A percentile compares a stretch with the other conserved stretches of the same genome.
phyloP scores from a whole-genome alignment of 2,113 vertebrate species.

The Ameiurus melas region DNA sequence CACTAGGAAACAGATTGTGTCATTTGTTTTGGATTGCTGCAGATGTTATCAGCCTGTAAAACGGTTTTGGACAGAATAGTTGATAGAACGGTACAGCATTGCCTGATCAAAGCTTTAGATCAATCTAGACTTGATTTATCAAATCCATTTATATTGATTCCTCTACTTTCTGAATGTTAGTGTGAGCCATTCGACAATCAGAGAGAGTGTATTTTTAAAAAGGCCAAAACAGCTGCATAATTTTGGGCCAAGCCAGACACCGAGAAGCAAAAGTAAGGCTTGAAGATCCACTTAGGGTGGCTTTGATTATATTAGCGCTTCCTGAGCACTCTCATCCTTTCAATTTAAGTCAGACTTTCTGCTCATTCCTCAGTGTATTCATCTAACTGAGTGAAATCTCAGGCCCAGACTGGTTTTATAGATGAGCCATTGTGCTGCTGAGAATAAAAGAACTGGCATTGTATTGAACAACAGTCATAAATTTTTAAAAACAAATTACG shows the following conservation, averaged over 20 bases:
- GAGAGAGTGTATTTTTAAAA: conserved; percentile 25
- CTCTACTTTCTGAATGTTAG: conserved; percentile 6
- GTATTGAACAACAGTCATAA: no score
- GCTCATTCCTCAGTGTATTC: conserved; percentile 67
- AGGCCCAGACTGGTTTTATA: background rate
- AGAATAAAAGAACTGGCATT: background rate
- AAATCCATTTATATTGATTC: conserved; percentile 13
- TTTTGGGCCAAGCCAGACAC: conserved; percentile 68
- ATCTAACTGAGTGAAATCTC: conserved; percentile 55
- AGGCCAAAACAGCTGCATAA: conserved; percentile 64
- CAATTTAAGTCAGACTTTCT: conserved; percentile 68
- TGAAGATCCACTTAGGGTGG: conserved; percentile 72
- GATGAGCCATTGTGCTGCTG: conserved; percentile 9
- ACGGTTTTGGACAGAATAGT: conserved; percentile 6
- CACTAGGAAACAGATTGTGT: conserved; percentile 1
- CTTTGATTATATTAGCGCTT: conserved; percentile 76
- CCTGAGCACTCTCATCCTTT: conserved; percentile 62
- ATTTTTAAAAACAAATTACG: background rate
- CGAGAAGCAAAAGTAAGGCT: conserved; percentile 70
- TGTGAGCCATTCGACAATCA: background rate
- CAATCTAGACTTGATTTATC: conserved; percentile 25
- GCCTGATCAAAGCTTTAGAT: conserved; percentile 16
- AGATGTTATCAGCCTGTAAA: conserved; percentile 17
- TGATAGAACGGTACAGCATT: background rate
- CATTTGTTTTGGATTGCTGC: conserved; percentile 8